A percentile compares a stretch with the other conserved stretches of the same genome.
phyloP scores from a whole-genome alignment of 2,113 vertebrate species.

The Jacana jacana region DNA sequence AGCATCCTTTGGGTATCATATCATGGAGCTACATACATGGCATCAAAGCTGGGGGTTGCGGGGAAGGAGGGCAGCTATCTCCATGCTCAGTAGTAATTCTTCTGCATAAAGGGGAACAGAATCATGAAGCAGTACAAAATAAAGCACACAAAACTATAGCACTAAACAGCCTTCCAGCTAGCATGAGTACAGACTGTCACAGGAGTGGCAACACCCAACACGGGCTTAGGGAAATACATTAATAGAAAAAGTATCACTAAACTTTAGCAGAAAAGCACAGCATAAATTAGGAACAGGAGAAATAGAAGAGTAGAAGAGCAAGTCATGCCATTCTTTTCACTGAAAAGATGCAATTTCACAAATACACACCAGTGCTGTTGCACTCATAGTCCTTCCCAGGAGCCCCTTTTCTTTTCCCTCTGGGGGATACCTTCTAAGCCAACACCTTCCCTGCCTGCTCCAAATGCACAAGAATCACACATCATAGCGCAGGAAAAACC shows the following conservation, averaged over 20 bases:
- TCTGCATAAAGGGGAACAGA: neutral
- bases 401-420: neutral
- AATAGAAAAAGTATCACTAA: neutral
- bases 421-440: neutral
- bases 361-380: neutral
- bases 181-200: neutral
- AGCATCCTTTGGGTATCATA: neutral
- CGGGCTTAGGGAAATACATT: neutral
- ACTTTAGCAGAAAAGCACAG: neutral
- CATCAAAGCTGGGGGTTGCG: neutral
- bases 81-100: neutral
- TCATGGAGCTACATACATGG: neutral
- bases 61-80: neutral
- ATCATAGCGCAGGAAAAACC: fast-evolving
- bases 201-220: neutral
- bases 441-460: neutral
- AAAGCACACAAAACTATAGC: neutral
- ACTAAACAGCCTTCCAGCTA: neutral
- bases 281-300: neutral
- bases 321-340: neutral
- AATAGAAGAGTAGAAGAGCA: neutral
- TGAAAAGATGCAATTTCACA: fast-evolving
- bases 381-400: neutral
- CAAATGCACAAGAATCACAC: neutral
- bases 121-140: neutral